phyloP scores from a whole-genome alignment of 2,797 vertebrate species.

The Crypturellus tataupa region DNA sequence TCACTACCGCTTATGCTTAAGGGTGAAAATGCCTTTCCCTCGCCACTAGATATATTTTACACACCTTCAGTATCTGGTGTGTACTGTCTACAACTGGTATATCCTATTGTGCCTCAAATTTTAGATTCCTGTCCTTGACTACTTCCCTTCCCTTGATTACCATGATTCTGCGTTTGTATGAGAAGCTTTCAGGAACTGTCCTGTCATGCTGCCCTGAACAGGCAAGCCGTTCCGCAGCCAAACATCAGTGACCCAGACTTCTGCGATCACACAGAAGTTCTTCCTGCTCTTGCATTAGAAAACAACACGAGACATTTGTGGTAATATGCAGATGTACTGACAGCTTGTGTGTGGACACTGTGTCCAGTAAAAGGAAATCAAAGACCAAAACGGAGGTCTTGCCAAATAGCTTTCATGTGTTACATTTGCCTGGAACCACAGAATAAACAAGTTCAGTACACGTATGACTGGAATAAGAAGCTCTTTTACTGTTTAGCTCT shows the following conservation, averaged over 20 bases:
- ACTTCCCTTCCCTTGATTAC: not conserved
- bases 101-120: not conserved
- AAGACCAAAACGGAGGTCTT: not conserved
- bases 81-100: not conserved
- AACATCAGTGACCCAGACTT: not conserved
- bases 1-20: not conserved
- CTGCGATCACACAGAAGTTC: not conserved
- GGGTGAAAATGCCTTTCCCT: not conserved
- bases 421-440: not conserved
- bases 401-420: not conserved
- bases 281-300: not conserved
- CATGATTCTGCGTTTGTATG: not conserved
- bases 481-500: not conserved
- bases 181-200: not conserved
- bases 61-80: not conserved
- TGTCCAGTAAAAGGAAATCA: not conserved
- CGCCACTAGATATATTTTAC: not conserved
- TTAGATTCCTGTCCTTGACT: not conserved
- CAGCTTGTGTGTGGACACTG: not conserved
- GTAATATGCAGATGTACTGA: not conserved
- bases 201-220: not conserved
- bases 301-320: rapidly evolving
- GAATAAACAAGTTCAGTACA: not conserved
- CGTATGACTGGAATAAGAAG: not conserved
- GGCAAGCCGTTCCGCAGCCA: not conserved